A percentile compares a stretch with the other conserved stretches of the same genome.
These are phyloP conservation scores for Cassiopea andromeda DNA, from an alignment of 30 jellyfish, hydroid and myxozoan species.

Conservation along the genomic window DNA sequence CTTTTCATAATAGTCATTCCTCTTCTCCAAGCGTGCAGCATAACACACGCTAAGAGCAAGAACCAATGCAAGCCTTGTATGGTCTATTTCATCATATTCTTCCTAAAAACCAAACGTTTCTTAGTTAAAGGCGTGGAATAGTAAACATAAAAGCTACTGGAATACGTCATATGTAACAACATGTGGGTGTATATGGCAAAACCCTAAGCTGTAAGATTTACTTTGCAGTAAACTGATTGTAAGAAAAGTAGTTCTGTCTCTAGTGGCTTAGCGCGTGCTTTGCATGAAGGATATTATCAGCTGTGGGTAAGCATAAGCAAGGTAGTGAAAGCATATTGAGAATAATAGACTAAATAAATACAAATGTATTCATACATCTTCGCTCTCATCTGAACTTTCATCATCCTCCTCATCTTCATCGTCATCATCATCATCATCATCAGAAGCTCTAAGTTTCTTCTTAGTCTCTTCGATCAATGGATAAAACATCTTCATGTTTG, in stretches of 20 bases:
- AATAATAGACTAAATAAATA: too few relatives aligned
- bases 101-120: neutral
- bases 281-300: too few relatives aligned
- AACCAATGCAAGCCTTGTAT: conserved; percentile 41
- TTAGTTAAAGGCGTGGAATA: too few relatives aligned
- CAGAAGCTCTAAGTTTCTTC: conserved; percentile 8
- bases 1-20: conserved; percentile 31
- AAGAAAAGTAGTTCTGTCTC: too few relatives aligned
- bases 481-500: conserved; percentile 58
- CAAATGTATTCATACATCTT: neutral
- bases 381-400: neutral
- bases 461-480: conserved; percentile 36
- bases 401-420: conserved; percentile 4
- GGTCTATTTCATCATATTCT: conserved; percentile 3
- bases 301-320: too few relatives aligned
- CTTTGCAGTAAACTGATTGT: too few relatives aligned
- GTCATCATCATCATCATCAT: conserved; percentile 4
- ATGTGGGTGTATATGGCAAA: too few relatives aligned
- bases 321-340: too few relatives aligned
- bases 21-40: conserved; percentile 73
- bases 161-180: too few relatives aligned
- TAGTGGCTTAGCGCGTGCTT: too few relatives aligned
- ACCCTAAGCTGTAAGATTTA: too few relatives aligned
- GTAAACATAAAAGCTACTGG: too few relatives aligned
- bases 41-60: conserved; percentile 80